Conservation (phyloP, 2,888 invertebrate genomes). For the Epirrhoe alternata region DNA sequence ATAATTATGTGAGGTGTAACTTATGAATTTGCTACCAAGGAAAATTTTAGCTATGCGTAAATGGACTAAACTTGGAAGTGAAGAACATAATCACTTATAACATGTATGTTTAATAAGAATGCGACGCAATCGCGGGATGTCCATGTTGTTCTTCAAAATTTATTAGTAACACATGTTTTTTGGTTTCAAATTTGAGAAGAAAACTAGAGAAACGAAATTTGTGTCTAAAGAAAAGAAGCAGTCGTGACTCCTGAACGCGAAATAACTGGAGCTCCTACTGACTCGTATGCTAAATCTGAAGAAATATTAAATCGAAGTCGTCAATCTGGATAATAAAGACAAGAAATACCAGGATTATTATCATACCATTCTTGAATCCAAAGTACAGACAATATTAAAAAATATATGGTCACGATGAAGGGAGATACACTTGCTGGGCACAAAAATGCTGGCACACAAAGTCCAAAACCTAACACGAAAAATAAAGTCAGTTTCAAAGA, state of each 20-base stretch:
- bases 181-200: conserved; percentile 9
- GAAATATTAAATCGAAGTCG: background rate
- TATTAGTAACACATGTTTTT: conserved; percentile 10
- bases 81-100: background rate
- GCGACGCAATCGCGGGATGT: conserved; percentile 5
- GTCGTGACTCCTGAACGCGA: conserved; percentile 19
- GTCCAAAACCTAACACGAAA: background rate
- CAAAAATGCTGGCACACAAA: background rate
- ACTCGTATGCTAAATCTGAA: background rate
- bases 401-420: conserved; percentile 5
- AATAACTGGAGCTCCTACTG: conserved; percentile 15
- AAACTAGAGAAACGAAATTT: conserved; percentile 11
- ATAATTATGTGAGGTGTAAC: background rate
- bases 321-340: background rate
- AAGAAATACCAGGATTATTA: background rate
- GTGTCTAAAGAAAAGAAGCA: conserved; percentile 4
- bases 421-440: conserved; percentile 4
- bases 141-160: conserved; percentile 7
- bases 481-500: background rate
- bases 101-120: conserved; percentile 7
- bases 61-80: conserved; percentile 17
- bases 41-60: conserved; percentile 7
- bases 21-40: conserved; percentile 6
- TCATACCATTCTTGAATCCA: no score
- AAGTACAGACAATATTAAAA: no score